These are phyloP conservation scores for Meloidogyne exigua DNA, from an alignment of 1,140 invertebrate species.

Conservation along the genomic window DNA sequence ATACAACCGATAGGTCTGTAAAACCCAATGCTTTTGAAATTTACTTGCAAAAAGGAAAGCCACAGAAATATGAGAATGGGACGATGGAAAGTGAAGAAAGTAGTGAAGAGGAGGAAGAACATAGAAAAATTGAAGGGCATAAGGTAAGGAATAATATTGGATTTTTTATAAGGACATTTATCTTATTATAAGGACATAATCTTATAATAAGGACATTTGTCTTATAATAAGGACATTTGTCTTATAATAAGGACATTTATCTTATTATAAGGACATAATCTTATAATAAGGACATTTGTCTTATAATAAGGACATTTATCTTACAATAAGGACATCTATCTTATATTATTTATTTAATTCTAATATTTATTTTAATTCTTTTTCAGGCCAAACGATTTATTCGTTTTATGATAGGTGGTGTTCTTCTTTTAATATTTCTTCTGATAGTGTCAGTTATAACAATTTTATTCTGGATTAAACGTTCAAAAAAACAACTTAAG, in stretches of 20 bases:
- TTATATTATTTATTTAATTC: no score
- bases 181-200: no score
- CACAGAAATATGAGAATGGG: slow-evolving; percentile 7
- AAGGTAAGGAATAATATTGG: background rate
- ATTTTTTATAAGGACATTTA: no score
- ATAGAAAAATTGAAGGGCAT: background rate
- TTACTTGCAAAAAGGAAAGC: slow-evolving; percentile 31
- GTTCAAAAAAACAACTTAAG: slow-evolving; percentile 39
- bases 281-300: no score
- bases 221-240: no score
- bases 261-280: no score
- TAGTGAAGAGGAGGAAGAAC: background rate
- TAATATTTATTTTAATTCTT: no score
- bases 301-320: no score
- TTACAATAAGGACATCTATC: no score
- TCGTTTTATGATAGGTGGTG: slow-evolving; percentile 32
- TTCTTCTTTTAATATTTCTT: slow-evolving; percentile 29
- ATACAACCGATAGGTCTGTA: slow-evolving; percentile 24
- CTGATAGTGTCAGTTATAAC: slow-evolving; percentile 28
- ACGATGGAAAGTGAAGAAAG: background rate
- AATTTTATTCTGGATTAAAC: slow-evolving; percentile 30
- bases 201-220: background rate
- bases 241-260: no score
- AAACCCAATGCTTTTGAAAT: slow-evolving; percentile 40
- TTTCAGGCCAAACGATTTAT: slow-evolving; percentile 11